These are phyloP conservation scores for Carduelis carduelis DNA, from an alignment of 2,797 vertebrate genomes.

Conservation along the genomic window DNA sequence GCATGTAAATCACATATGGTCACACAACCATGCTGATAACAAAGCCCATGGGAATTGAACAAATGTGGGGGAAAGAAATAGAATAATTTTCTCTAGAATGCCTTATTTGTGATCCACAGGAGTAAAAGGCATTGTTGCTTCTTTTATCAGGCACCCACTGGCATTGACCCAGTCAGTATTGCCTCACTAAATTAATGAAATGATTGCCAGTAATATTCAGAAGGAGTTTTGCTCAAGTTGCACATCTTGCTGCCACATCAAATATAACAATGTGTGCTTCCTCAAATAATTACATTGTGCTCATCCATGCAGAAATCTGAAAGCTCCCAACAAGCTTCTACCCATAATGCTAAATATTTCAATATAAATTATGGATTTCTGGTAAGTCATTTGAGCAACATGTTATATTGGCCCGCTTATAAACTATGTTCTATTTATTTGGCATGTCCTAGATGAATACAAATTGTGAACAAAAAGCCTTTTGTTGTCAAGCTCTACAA, in stretches of 20 bases:
- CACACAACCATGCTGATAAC: not conserved
- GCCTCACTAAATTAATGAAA: not conserved
- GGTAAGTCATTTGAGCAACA: not conserved
- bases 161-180: not conserved
- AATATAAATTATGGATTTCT: not conserved
- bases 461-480: constrained; percentile 47
- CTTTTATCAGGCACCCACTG: not conserved
- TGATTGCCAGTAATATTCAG: not conserved
- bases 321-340: not conserved
- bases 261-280: not conserved
- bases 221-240: not conserved
- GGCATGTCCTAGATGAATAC: constrained; percentile 19
- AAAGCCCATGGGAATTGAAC: not conserved
- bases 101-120: not conserved
- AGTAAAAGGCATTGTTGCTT: not conserved
- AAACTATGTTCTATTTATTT: not conserved
- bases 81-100: not conserved
- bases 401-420: not conserved
- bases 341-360: not conserved
- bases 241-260: not conserved
- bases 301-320: not conserved
- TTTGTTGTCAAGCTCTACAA: constrained; percentile 48
- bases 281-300: not conserved
- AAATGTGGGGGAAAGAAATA: not conserved
- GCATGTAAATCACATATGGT: not conserved